Evolutionary conservation across 2,888 invertebrate species (phyloP).

Genomic region (Parnassius orleans): DNA sequence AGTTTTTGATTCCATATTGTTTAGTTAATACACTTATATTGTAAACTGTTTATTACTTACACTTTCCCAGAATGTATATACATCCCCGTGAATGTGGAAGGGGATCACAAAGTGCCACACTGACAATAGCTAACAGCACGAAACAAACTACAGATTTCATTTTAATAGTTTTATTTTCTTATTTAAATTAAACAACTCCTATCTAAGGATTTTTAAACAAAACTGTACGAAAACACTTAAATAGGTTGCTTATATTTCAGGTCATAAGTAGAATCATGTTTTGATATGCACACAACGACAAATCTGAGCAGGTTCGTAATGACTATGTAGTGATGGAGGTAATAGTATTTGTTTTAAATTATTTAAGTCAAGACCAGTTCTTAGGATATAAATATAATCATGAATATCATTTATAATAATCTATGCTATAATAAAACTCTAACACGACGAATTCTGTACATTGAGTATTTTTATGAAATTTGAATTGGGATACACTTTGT

Average conservation of each 20-base stretch:
- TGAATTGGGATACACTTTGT: no score
- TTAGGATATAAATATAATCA: no score
- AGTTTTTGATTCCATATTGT: no score
- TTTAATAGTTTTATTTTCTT: not conserved
- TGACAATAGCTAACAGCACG: slow-evolving; percentile 36
- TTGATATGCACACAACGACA: not conserved
- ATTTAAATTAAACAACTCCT: not conserved
- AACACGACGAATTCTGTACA: no score
- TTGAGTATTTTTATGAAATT: no score
- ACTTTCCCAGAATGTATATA: slow-evolving; percentile 45
- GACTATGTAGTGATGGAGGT: no score
- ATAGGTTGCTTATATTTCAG: slow-evolving; percentile 15
- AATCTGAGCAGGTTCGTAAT: no score
- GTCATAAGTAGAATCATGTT: not conserved
- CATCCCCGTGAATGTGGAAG: slow-evolving; percentile 44
- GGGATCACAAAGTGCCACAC: slow-evolving; percentile 35
- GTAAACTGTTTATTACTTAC: slow-evolving; percentile 40
- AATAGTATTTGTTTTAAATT: no score
- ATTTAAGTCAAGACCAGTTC: no score
- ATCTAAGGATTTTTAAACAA: not conserved
- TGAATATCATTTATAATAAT: no score
- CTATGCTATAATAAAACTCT: no score
- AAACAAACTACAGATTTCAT: slow-evolving; percentile 40
- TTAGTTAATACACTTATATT: no score
- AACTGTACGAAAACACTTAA: slow-evolving; percentile 1